These are phyloP conservation scores for Sprattus sprattus DNA, from an alignment of 2,113 vertebrate species.

Conservation along the genomic window DNA sequence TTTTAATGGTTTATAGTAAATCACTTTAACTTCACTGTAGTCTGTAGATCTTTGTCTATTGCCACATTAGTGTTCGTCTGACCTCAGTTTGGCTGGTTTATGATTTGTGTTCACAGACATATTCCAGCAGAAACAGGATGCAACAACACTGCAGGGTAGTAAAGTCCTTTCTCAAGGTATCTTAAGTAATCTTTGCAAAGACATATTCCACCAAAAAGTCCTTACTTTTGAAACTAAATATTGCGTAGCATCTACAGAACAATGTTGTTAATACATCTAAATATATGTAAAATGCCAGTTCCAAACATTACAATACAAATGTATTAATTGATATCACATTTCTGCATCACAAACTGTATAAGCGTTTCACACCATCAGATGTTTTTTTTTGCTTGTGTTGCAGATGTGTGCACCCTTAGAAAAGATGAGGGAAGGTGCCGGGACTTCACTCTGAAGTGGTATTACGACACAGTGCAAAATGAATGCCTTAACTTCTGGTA, in stretches of 20 bases:
- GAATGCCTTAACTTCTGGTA: slow-evolving; percentile 79
- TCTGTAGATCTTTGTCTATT: background rate
- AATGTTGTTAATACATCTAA: background rate
- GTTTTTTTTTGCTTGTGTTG: background rate
- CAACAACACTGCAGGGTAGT: background rate
- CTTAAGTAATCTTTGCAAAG: background rate
- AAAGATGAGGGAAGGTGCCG: slow-evolving; percentile 68
- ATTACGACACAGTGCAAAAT: slow-evolving; percentile 61
- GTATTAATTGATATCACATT: background rate
- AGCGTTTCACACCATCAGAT: background rate
- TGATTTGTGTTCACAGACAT: background rate
- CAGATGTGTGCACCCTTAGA: slow-evolving; percentile 68
- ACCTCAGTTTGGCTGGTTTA: background rate
- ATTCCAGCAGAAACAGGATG: slow-evolving; percentile 22
- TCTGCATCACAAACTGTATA: background rate
- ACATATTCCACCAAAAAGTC: background rate
- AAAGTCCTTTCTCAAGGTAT: background rate
- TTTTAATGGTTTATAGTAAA: too few species aligned
- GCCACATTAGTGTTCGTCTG: background rate
- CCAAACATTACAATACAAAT: too few species aligned
- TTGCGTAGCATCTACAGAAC: background rate
- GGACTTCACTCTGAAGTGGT: slow-evolving; percentile 76
- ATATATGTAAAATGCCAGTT: too few species aligned
- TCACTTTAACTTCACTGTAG: too few species aligned
- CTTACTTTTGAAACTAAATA: background rate